A percentile compares a stretch with the other conserved stretches of the same genome.
phyloP scores from a whole-genome alignment of 1,140 invertebrate genomes.

The Diabrotica undecimpunctata region DNA sequence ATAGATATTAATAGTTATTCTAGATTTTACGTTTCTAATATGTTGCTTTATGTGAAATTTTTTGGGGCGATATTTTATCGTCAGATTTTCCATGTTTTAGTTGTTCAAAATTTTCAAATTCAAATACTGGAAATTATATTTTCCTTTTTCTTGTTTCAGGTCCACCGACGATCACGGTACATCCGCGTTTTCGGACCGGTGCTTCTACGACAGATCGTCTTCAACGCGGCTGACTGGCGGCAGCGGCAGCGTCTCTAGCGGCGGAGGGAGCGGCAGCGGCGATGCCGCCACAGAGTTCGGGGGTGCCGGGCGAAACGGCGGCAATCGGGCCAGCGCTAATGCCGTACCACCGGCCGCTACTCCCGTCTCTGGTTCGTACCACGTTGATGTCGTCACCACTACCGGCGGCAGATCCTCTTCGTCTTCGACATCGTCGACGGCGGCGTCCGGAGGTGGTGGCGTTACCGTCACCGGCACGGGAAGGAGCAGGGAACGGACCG shows the following conservation, averaged over 20 bases:
- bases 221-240: constrained; percentile 35
- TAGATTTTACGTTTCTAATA: too few species aligned
- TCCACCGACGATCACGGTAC: constrained; percentile 49
- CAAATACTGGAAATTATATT: too few species aligned
- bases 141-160: constrained; percentile 38
- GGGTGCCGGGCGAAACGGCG: constrained; percentile 32
- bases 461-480: constrained; percentile 13
- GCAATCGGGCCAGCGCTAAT: constrained; percentile 30
- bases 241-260: constrained; percentile 29
- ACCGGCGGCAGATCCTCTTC: constrained; percentile 8
- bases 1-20: too few species aligned
- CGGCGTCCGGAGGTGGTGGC: constrained; percentile 19
- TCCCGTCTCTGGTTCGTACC: constrained; percentile 24
- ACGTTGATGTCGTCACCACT: constrained; percentile 19
- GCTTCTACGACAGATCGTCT: constrained; percentile 51
- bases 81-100: too few species aligned
- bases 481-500: constrained; percentile 42
- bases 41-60: too few species aligned
- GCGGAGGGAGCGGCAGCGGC: constrained; percentile 46
- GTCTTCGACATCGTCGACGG: constrained; percentile 1
- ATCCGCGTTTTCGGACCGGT: constrained; percentile 33
- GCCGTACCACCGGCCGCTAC: constrained; percentile 19
- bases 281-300: constrained; percentile 24
- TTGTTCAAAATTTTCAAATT: too few species aligned
- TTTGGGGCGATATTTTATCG: too few species aligned